Evolutionary conservation across 2,888 invertebrate genomes (phyloP).

Genomic region (Glomeris marginata): DNA sequence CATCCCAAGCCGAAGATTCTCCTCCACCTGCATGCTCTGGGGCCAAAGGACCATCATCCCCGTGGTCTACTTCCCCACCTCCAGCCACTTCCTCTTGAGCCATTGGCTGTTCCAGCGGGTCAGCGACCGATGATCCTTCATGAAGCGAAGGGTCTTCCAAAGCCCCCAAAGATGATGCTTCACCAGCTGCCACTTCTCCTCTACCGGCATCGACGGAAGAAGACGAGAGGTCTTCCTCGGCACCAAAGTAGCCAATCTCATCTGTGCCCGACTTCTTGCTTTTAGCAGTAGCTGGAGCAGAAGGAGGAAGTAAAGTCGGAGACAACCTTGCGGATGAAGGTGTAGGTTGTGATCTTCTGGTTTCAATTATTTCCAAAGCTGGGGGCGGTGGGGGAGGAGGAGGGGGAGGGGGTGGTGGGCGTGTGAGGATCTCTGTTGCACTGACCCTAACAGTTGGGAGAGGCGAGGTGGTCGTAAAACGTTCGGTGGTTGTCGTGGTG

Average conservation of each 20-base stretch:
- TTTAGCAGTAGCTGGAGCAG: neutral
- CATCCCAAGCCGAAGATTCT: conserved; percentile 8
- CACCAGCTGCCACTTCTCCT: no score
- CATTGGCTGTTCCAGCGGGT: neutral
- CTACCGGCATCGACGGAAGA: no score
- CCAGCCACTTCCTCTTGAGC: no score
- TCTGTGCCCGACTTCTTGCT: conserved; percentile 4
- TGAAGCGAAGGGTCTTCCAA: no score
- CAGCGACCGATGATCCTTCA: no score
- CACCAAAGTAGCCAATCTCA: conserved; percentile 11
- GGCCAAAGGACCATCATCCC: neutral
- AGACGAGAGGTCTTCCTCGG: conserved; percentile 3
- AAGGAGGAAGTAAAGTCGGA: neutral
- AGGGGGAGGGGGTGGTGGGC: neutral
- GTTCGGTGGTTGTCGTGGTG: conserved; percentile 6
- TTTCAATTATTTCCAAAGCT: neutral
- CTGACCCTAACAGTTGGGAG: neutral
- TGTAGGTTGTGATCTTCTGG: neutral
- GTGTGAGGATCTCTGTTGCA: neutral
- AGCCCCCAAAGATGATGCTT: no score
- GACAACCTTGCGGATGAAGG: neutral
- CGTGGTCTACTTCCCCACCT: conserved; percentile 6
- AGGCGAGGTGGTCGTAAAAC: neutral
- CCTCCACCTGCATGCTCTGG: neutral
- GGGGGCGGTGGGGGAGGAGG: neutral